Base-by-base conservation (phyloP, 1,140 invertebrate genomes). In the Chionoecetes opilio region DNA sequence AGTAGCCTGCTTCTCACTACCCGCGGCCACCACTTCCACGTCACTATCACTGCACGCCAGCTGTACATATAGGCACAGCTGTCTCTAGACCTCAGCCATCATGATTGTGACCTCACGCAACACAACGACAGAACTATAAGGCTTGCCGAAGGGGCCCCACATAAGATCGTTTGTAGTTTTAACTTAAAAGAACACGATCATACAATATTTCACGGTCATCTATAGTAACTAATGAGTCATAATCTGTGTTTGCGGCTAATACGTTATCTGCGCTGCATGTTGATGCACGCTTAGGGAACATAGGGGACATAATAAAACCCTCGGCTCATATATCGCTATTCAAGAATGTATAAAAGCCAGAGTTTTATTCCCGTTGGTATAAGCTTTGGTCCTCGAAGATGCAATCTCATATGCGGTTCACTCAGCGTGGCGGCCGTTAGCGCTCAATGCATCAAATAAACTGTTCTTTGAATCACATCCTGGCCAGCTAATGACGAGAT, bases 31-130 rank as follows among this genome's bases (percentile, higher is more conserved):
- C 6, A 5, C 63, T 26, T 75, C 21, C 63, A 11, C 26, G 63
- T 8, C 63, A 75, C 63, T 75, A 75, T 75, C 63, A 75, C 63
- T 75, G 63, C 63, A n/a, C 63, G n/a, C 63, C 63, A 75, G 63
- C 63, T 75, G 63, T 75, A 17, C 63, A 75, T n/a, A 75, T 26
- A 75, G 21, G n/a, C 63, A 2, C 63, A 75, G 63, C 63, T 75
- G 63, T 26, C 63, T 75, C 63, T 26, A 17, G 1, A 11, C 63
- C 21, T n/a, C 63, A 26, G 6, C n/a, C 63, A 75, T 26, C 11
- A n/a, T 26, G 21, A 75, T 26, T 5, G n/a, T 75, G 63, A 75
- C 63, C 63, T 75, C 63, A 75, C 63, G 63, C 63, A 17, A 26
- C 63, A 75, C 63, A 75, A 75, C 63, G 63, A 75, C 63, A 75